Percentiles rank a stretch among this genome's conserved stretches.
Conservation (phyloP, 2,797 vertebrate genomes). For the Vultur gryphus region DNA sequence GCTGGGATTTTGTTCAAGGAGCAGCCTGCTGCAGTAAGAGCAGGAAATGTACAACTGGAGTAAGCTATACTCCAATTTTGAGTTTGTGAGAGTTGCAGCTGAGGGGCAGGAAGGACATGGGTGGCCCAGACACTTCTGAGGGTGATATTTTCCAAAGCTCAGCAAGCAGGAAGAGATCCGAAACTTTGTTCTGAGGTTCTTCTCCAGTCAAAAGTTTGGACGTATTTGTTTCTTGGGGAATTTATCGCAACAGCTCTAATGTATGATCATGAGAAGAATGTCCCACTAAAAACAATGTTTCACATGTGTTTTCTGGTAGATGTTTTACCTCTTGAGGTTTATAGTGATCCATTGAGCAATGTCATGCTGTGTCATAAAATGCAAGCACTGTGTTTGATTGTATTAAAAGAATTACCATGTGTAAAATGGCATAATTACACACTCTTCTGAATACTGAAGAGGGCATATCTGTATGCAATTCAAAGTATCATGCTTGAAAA, state of each 20-base stretch:
- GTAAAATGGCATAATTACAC: neutral
- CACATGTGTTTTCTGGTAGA: neutral
- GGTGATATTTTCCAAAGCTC: neutral
- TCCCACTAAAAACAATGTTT: neutral
- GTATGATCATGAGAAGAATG: neutral
- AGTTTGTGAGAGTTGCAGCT: neutral
- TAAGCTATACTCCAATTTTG: neutral
- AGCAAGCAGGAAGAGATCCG: neutral
- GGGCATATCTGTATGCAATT: neutral
- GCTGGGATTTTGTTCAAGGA: neutral
- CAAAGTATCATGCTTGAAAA: neutral
- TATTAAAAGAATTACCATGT: neutral
- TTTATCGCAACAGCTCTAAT: neutral
- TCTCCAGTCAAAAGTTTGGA: neutral
- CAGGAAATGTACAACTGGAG: neutral
- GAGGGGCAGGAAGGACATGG: neutral
- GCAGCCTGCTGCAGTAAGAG: neutral
- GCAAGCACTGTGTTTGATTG: neutral
- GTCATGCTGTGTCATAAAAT: neutral
- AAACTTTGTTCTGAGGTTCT: neutral
- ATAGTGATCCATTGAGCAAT: neutral
- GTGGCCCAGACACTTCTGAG: neutral
- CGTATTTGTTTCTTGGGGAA: neutral
- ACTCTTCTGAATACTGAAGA: neutral
- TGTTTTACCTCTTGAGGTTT: neutral